phyloP scores from a whole-genome alignment of 2,797 vertebrate genomes.

The Chromobotia macracanthus region DNA sequence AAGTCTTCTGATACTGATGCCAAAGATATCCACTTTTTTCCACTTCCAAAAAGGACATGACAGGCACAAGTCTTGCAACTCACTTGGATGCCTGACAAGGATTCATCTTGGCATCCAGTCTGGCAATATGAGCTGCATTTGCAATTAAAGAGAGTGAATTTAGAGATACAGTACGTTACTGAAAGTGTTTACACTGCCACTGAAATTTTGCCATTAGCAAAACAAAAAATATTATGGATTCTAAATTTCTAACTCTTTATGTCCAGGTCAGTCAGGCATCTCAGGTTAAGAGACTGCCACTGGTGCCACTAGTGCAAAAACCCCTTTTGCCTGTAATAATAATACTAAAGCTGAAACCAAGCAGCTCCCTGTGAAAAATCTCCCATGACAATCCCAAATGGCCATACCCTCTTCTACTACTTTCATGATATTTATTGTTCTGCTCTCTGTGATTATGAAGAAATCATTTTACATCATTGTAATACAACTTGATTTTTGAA shows the following conservation, averaged over 20 bases:
- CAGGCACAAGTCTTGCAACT: neutral
- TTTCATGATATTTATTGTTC: too few relatives aligned
- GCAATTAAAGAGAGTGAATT: neutral
- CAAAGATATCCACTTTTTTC: constrained; percentile 33
- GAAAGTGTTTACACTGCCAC: neutral
- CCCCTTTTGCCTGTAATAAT: too few relatives aligned
- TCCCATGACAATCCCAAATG: neutral
- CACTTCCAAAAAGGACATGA: constrained; percentile 14
- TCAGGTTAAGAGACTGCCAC: too few relatives aligned
- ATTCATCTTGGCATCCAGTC: constrained; percentile 6
- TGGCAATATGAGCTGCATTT: constrained; percentile 8
- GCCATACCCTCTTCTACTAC: neutral
- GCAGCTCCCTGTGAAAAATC: neutral
- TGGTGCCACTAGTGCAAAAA: too few relatives aligned
- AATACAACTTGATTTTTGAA: neutral
- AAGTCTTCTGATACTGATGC: constrained; percentile 7
- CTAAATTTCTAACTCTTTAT: too few relatives aligned
- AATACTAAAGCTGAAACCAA: too few relatives aligned
- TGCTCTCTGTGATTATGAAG: neutral
- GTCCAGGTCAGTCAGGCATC: too few relatives aligned
- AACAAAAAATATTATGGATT: neutral
- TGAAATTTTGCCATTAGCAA: neutral
- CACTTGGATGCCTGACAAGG: constrained; percentile 2
- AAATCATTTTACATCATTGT: neutral
- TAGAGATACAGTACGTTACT: neutral